Conservation (phyloP, 1,140 invertebrate genomes). For the Diorhabda carinulata region DNA sequence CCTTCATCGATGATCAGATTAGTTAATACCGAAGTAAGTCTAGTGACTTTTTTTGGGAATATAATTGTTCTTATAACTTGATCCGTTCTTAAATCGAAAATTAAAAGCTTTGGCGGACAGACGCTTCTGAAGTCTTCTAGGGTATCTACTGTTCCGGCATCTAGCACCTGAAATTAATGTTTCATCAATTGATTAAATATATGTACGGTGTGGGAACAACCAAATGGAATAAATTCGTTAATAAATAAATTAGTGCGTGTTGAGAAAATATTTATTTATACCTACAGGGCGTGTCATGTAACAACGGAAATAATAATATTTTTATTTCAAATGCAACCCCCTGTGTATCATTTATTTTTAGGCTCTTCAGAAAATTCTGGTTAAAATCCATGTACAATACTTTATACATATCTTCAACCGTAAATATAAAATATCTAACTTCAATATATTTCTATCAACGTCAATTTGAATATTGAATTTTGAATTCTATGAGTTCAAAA, state of each 20-base stretch:
- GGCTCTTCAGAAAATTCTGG: too few relatives aligned
- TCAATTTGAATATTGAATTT: too few relatives aligned
- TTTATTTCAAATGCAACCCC: too few relatives aligned
- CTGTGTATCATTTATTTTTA: too few relatives aligned
- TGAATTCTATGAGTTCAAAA: too few relatives aligned
- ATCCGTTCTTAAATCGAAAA: constrained; percentile 72
- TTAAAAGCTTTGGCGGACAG: constrained; percentile 78
- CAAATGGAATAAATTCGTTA: too few relatives aligned
- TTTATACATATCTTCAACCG: too few relatives aligned
- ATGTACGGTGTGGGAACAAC: neutral
- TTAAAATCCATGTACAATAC: too few relatives aligned
- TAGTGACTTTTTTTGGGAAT: constrained; percentile 61
- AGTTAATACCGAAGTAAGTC: constrained; percentile 67
- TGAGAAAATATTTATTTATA: neutral
- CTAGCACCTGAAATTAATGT: constrained; percentile 48
- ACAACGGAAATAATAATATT: neutral
- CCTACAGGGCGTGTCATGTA: neutral
- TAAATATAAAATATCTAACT: too few relatives aligned
- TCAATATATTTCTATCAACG: too few relatives aligned
- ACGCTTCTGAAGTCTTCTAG: constrained; percentile 68
- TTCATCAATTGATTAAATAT: neutral
- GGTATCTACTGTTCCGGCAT: constrained; percentile 69
- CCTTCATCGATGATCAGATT: constrained; percentile 74
- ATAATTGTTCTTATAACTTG: constrained; percentile 54
- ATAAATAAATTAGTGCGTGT: too few relatives aligned